Evolutionary conservation across 2,113 vertebrate species (phyloP).

Genomic region (Scomber scombrus): DNA sequence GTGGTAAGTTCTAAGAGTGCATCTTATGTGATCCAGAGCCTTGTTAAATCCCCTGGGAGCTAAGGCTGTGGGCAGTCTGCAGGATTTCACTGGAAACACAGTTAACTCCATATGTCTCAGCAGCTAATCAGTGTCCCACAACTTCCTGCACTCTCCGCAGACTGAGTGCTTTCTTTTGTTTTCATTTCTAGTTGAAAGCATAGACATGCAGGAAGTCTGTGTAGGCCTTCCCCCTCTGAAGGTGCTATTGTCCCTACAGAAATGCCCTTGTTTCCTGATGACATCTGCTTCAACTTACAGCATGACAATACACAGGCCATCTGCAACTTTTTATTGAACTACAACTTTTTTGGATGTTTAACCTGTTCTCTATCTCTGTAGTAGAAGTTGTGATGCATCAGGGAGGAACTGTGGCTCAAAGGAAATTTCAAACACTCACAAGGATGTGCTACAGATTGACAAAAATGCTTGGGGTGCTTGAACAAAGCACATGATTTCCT

Average conservation of each 20-base stretch:
- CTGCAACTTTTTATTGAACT: conserved; percentile 36
- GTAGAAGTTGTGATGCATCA: neutral
- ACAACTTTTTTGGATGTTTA: neutral
- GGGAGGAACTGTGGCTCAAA: conserved; percentile 9
- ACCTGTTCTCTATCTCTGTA: neutral
- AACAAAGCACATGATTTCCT: conserved; percentile 9
- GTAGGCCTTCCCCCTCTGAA: conserved; percentile 2
- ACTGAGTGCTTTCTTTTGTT: conserved; percentile 26
- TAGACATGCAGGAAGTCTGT: conserved; percentile 31
- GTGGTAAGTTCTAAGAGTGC: conserved; percentile 22
- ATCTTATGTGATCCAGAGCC: conserved; percentile 35
- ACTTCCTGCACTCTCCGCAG: conserved; percentile 32
- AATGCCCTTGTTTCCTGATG: neutral
- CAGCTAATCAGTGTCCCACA: conserved; percentile 56
- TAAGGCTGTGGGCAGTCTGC: conserved; percentile 34
- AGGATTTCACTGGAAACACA: conserved; percentile 47
- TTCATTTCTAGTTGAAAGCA: conserved; percentile 30
- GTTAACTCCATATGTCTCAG: conserved; percentile 55
- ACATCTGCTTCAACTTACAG: conserved; percentile 36
- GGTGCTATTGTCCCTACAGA: conserved; percentile 2
- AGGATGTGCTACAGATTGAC: conserved; percentile 11
- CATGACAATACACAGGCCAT: conserved; percentile 26
- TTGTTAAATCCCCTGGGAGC: conserved; percentile 34
- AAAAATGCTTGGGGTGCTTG: conserved; percentile 23
- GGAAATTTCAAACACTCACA: conserved; percentile 27